These are phyloP conservation scores for Bufo gargarizans DNA, from an alignment of 2,113 vertebrate genomes.

Conservation along the genomic window DNA sequence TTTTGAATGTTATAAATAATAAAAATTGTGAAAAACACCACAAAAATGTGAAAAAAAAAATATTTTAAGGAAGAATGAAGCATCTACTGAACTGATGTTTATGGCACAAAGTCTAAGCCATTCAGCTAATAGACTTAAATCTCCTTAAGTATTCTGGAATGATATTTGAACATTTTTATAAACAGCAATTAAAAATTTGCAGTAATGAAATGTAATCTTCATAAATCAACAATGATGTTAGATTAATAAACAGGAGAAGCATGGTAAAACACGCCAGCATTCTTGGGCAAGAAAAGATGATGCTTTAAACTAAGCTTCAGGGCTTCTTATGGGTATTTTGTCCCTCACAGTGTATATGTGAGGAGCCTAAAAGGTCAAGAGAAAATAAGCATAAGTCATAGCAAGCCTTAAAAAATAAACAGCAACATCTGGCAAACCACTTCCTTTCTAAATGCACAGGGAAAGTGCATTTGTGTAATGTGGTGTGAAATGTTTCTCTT, in stretches of 20 bases:
- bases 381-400: conserved; percentile 79
- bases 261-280: conserved; percentile 44
- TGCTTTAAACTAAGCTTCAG: conserved; percentile 59
- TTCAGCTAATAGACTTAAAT: conserved; percentile 14
- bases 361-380: conserved; percentile 77
- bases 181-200: conserved; percentile 32
- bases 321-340: conserved; percentile 58
- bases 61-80: background rate
- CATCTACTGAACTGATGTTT: background rate
- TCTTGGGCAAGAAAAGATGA: conserved; percentile 52
- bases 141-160: conserved; percentile 42
- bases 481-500: conserved; percentile 73
- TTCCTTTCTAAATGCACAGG: conserved; percentile 70
- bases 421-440: conserved; percentile 77
- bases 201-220: conserved; percentile 32
- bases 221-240: conserved; percentile 54
- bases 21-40: too few species aligned
- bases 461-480: conserved; percentile 62
- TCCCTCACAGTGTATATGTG: conserved; percentile 67
- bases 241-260: conserved; percentile 55
- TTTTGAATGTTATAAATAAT: too few species aligned
- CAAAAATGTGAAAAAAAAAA: too few species aligned
- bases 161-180: conserved; percentile 47
- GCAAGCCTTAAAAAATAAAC: conserved; percentile 74
- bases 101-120: background rate